Evolutionary conservation across 2,888 invertebrate species (phyloP), one percentile per base, ranked within the genome.

Genomic region (Leptinotarsa peninsularis): DNA sequence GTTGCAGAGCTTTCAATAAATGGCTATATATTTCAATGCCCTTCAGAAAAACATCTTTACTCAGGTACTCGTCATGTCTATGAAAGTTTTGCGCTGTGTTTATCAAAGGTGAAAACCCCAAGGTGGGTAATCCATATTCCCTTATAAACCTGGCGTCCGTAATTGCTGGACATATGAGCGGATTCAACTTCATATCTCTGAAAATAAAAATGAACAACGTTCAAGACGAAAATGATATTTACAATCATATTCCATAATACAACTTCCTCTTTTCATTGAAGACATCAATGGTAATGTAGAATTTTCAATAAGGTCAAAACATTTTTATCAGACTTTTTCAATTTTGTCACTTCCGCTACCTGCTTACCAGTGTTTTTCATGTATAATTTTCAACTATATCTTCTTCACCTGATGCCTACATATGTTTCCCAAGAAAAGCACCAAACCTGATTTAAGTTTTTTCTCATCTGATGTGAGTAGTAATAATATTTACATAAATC

Each of bases 51-150:
- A 92, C 91, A 14, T 93, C 91, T 67, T 93, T 94, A 76, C 92
- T 92, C 4, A 98, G 89, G 84, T 91, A 94, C 86, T 99, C 98
- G 86, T 98, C 92, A 86, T 97, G 94, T 86, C 96, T 95, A 85
- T 98, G 98, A 0, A 98, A 90, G 1, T 94, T 90, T 1, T 95
- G 92, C 0, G 93, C 93, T 0, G 96, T 96, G 83, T 93, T 90
- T 81, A 94, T 94, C 90, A 97, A 94, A 0, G 97, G 97, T 0
- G 96, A 95, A 89, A 98, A 96, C 15, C 98, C 96, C 76, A 98
- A 89, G 0, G 95, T 95, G 3, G 95, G 94, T 72, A 95, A 91
- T 7, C 95, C 95, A 63, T 91, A 90, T 85, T 90, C 88, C 83
- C 98, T 91, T 33, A 97, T 88, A 84, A 92, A 97, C 80, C 96